Conservation (phyloP, 1,140 invertebrate species). For the Gonatopus flavifemur region DNA sequence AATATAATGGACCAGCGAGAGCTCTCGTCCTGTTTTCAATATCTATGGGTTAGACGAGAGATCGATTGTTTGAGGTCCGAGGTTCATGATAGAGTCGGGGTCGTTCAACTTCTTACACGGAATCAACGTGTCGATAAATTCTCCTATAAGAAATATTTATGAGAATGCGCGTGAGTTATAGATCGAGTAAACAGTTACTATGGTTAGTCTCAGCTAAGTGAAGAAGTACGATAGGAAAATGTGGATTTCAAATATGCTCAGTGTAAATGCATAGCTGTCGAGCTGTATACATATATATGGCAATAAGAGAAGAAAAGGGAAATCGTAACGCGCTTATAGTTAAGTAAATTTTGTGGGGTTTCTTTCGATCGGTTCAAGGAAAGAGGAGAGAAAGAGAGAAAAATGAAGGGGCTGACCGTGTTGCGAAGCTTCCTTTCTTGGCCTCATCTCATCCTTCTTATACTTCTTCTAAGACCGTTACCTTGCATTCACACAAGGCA, state of each 20-base stretch:
- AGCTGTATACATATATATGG: too few species aligned
- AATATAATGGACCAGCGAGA: background rate
- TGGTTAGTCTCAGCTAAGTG: background rate
- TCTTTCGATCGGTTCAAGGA: slow-evolving; percentile 26
- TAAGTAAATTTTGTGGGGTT: slow-evolving; percentile 55
- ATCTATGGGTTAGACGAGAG: slow-evolving; percentile 20
- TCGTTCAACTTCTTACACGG: slow-evolving; percentile 35
- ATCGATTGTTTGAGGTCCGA: slow-evolving; percentile 36
- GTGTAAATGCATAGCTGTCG: too few species aligned
- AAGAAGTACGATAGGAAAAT: too few species aligned
- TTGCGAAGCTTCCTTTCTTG: slow-evolving; percentile 10
- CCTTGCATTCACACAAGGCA: slow-evolving; percentile 45
- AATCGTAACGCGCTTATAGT: slow-evolving; percentile 29
- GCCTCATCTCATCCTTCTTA: slow-evolving; percentile 4
- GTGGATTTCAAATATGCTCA: too few species aligned
- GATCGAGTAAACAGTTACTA: background rate
- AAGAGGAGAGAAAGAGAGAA: slow-evolving; percentile 15
- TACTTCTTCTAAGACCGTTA: too few species aligned
- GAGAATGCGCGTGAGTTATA: slow-evolving; percentile 8
- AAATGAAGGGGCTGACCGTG: slow-evolving; percentile 19
- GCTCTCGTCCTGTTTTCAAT: slow-evolving; percentile 14
- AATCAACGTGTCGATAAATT: slow-evolving; percentile 39
- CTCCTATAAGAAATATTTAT: slow-evolving; percentile 15
- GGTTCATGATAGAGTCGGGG: slow-evolving; percentile 36
- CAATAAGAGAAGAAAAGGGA: too few species aligned